Evolutionary conservation across 2,113 vertebrate species (phyloP).

Genomic region (Sebastes schlegelii): DNA sequence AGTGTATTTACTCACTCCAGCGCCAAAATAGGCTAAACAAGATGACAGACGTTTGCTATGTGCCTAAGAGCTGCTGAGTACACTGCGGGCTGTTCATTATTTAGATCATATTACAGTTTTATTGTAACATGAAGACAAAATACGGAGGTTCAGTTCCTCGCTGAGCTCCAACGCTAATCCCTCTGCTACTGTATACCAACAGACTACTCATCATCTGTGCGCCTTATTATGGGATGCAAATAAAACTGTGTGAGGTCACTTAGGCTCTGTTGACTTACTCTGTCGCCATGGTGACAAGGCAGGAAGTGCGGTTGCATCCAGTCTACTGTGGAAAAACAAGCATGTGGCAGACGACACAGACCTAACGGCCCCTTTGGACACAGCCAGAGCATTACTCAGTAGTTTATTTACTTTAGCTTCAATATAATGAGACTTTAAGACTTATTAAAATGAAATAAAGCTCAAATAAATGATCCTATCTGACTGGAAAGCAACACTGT

Average conservation of each 20-base stretch:
- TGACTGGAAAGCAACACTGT: neutral
- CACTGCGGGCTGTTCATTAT: conserved; percentile 26
- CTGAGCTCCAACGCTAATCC: conserved; percentile 11
- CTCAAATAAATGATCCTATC: neutral
- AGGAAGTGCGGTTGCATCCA: conserved; percentile 61
- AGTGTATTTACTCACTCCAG: conserved; percentile 8
- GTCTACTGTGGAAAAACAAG: conserved; percentile 71
- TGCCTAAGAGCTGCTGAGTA: neutral
- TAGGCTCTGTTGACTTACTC: conserved; percentile 73
- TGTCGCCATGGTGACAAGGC: conserved; percentile 65
- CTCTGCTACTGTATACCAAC: conserved; percentile 25
- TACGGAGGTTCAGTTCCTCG: neutral
- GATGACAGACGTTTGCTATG: conserved; percentile 26
- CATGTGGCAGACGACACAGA: conserved; percentile 41
- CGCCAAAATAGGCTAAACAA: neutral
- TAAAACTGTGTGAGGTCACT: conserved; percentile 64
- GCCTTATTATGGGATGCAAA: conserved; percentile 60
- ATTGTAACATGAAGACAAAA: conserved; percentile 24
- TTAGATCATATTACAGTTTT: conserved; percentile 32
- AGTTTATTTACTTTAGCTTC: neutral
- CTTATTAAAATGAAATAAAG: neutral
- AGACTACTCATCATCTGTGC: conserved; percentile 46
- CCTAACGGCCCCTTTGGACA: neutral
- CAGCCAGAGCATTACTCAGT: neutral
- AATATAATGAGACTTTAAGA: neutral